phyloP scores from a whole-genome alignment of 2,888 invertebrate genomes.

The Lepidochrysops patricia region DNA sequence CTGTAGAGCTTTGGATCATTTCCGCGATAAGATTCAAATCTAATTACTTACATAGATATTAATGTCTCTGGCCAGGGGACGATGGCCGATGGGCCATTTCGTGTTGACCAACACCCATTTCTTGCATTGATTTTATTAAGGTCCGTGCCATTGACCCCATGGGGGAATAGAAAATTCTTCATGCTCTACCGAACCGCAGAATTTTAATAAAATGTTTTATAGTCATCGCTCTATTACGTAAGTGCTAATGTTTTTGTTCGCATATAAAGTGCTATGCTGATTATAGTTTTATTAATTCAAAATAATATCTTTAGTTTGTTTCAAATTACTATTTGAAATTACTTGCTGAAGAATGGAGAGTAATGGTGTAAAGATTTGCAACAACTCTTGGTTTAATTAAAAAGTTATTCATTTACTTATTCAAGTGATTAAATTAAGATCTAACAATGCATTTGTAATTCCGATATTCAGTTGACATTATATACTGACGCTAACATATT shows the following conservation, averaged over 20 bases:
- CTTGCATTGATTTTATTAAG: constrained; percentile 19
- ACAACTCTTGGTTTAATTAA: too few species aligned
- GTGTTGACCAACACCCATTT: constrained; percentile 14
- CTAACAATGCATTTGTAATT: too few species aligned
- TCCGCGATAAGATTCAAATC: neutral
- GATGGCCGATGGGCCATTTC: neutral
- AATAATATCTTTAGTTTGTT: too few species aligned
- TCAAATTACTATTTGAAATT: too few species aligned
- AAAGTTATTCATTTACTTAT: too few species aligned
- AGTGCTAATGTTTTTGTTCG: neutral
- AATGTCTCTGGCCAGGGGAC: neutral
- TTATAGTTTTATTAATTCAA: too few species aligned
- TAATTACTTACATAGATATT: neutral
- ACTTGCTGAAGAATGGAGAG: too few species aligned
- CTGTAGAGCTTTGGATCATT: neutral
- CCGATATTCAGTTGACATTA: too few species aligned
- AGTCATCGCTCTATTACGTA: neutral
- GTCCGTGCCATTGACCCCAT: constrained; percentile 17
- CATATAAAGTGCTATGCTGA: neutral
- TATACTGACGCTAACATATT: neutral
- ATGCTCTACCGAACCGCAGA: neutral
- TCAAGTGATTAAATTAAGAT: too few species aligned
- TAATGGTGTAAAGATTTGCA: too few species aligned
- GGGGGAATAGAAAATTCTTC: constrained; percentile 7
- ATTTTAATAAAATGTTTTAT: neutral